These are phyloP conservation scores for Lasioglossum albipes DNA, from an alignment of 1,140 invertebrate genomes.

Conservation along the genomic window DNA sequence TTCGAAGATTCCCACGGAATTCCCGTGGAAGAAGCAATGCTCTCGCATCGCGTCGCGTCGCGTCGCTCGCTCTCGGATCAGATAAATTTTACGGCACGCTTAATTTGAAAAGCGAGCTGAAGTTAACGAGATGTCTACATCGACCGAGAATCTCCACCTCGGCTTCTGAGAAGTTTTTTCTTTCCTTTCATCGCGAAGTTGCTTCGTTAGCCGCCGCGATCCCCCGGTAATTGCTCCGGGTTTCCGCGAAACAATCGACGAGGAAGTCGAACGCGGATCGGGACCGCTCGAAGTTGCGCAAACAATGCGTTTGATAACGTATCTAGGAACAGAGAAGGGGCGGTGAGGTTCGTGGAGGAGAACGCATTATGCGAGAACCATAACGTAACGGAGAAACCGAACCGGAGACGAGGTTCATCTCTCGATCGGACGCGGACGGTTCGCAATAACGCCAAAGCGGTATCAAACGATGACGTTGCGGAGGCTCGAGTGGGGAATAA, in stretches of 20 bases:
- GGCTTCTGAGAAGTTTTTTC: background rate
- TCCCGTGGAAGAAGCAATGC: background rate
- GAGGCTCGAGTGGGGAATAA: slow-evolving; percentile 65
- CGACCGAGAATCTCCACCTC: background rate
- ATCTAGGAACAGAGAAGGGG: background rate
- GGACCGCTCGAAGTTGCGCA: background rate
- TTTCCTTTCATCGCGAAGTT: background rate
- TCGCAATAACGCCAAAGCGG: slow-evolving; percentile 70
- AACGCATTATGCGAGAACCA: background rate
- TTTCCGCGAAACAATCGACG: background rate
- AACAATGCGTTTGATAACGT: slow-evolving; percentile 22
- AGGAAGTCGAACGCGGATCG: background rate
- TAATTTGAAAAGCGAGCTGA: slow-evolving; percentile 6
- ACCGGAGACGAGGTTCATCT: slow-evolving; percentile 37
- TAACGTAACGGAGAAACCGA: slow-evolving; percentile 2
- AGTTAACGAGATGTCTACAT: background rate
- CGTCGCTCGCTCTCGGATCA: background rate
- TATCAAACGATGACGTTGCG: slow-evolving; percentile 15
- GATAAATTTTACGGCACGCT: slow-evolving; percentile 1
- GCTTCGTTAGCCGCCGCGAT: background rate
- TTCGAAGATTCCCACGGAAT: background rate
- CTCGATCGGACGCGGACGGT: slow-evolving; percentile 38
- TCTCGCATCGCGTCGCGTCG: background rate
- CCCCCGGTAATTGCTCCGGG: background rate
- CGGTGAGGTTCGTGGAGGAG: background rate